These are phyloP conservation scores for Anaspis maculata DNA, from an alignment of 2,888 invertebrate species.

Conservation along the genomic window DNA sequence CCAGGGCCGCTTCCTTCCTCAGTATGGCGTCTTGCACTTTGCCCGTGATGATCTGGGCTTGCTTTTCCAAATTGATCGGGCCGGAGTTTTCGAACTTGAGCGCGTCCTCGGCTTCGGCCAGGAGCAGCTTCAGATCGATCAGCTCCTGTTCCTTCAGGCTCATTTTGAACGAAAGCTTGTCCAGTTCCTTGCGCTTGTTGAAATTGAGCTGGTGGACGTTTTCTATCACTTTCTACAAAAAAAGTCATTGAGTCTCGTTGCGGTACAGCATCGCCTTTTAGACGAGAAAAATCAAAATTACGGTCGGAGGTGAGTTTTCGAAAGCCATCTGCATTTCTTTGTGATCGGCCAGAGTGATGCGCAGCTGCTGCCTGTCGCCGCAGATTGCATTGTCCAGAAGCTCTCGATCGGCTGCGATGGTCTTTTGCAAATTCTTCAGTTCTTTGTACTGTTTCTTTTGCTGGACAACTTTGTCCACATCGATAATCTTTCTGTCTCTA, in stretches of 20 bases:
- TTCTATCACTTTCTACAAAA: conserved; percentile 51
- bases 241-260: too few species aligned
- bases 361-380: conserved; percentile 53
- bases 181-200: conserved; percentile 53
- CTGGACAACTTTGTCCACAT: conserved; percentile 46
- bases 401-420: conserved; percentile 48
- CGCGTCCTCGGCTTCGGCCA: too few species aligned
- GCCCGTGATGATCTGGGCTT: conserved; percentile 51
- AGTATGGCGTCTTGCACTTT: conserved; percentile 55
- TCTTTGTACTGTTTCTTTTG: conserved; percentile 49
- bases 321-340: conserved; percentile 51
- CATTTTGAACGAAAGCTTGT: conserved; percentile 52
- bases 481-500: conserved; percentile 54
- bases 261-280: too few species aligned
- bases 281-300: too few species aligned
- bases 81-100: conserved; percentile 37
- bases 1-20: conserved; percentile 56
- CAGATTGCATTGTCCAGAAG: conserved; percentile 50
- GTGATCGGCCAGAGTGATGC: conserved; percentile 51
- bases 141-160: conserved; percentile 52
- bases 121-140: conserved; percentile 53
- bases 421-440: conserved; percentile 48
- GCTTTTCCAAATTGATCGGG: conserved; percentile 38
- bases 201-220: conserved; percentile 56
- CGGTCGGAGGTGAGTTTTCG: conserved; percentile 38